These are phyloP conservation scores for Drosophila prolongata DNA, from an alignment of 2,888 invertebrate genomes.

Conservation along the genomic window DNA sequence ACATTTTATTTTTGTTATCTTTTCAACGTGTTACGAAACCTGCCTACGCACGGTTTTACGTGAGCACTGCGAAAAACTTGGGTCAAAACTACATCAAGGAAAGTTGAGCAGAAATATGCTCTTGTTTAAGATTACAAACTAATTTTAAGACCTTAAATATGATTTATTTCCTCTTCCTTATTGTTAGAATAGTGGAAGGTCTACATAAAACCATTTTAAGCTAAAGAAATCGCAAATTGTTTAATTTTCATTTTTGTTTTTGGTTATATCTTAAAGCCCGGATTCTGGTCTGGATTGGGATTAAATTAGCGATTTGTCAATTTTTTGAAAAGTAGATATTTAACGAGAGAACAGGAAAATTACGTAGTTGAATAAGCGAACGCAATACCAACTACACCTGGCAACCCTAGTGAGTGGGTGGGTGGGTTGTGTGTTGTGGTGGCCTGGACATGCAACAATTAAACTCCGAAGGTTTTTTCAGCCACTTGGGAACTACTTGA, in stretches of 20 bases:
- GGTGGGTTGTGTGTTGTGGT: constrained; percentile 1
- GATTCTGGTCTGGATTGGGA: too few relatives aligned
- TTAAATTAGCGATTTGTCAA: too few relatives aligned
- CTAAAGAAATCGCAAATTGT: too few relatives aligned
- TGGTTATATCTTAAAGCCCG: too few relatives aligned
- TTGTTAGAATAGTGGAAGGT: too few relatives aligned
- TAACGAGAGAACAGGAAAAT: constrained; percentile 11
- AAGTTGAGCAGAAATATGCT: too few relatives aligned
- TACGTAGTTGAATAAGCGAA: constrained; percentile 27
- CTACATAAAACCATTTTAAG: too few relatives aligned
- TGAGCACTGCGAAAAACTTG: constrained; percentile 21
- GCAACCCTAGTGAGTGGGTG: constrained; percentile 38
- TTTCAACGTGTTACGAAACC: constrained; percentile 41
- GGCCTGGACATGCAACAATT: constrained; percentile 60
- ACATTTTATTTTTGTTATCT: constrained; percentile 22
- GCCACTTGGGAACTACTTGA: constrained; percentile 10
- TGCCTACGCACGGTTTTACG: constrained; percentile 64
- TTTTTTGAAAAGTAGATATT: too few relatives aligned
- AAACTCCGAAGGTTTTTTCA: constrained; percentile 32
- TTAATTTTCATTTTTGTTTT: too few relatives aligned
- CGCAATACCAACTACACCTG: constrained; percentile 49
- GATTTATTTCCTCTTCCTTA: too few relatives aligned
- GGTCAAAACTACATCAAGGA: not conserved
- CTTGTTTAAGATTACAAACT: too few relatives aligned
- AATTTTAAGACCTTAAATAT: too few relatives aligned